These are phyloP conservation scores for Drepanosiphum platanoidis DNA, from an alignment of 2,888 invertebrate genomes.

Conservation along the genomic window DNA sequence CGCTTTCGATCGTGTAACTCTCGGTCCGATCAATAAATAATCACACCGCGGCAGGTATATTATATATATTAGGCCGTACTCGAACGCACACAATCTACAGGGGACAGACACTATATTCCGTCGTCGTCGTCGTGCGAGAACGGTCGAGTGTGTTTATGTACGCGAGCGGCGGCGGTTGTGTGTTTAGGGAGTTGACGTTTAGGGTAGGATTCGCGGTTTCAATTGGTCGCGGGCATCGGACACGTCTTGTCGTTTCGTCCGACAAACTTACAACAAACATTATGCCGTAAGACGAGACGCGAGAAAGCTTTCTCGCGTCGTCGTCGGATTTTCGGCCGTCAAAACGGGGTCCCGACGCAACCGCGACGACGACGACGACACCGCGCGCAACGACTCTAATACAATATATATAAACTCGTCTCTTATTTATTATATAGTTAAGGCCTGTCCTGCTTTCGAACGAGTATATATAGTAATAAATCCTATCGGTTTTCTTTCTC, in stretches of 20 bases:
- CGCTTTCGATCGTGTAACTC: neutral
- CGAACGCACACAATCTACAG: too few relatives aligned
- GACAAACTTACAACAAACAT: too few relatives aligned
- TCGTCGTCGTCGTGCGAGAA: neutral
- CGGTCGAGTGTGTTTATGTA: neutral
- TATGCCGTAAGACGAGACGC: neutral
- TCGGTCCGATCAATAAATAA: neutral
- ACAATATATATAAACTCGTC: too few relatives aligned
- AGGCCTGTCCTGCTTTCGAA: too few relatives aligned
- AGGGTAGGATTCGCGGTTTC: conserved; percentile 26
- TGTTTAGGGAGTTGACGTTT: neutral
- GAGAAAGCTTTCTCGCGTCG: neutral
- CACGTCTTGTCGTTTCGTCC: neutral
- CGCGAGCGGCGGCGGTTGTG: neutral
- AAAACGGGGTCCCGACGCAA: neutral
- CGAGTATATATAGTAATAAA: too few relatives aligned
- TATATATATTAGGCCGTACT: neutral
- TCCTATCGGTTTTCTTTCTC: too few relatives aligned
- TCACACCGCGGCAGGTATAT: too few relatives aligned
- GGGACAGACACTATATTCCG: too few relatives aligned
- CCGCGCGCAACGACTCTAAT: neutral
- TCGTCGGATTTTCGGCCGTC: neutral
- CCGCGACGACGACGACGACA: neutral
- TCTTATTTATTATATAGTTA: too few relatives aligned
- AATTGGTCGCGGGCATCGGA: neutral